phyloP scores from a whole-genome alignment of 92 coral and sea anemone species.

The Porites divaricata region DNA sequence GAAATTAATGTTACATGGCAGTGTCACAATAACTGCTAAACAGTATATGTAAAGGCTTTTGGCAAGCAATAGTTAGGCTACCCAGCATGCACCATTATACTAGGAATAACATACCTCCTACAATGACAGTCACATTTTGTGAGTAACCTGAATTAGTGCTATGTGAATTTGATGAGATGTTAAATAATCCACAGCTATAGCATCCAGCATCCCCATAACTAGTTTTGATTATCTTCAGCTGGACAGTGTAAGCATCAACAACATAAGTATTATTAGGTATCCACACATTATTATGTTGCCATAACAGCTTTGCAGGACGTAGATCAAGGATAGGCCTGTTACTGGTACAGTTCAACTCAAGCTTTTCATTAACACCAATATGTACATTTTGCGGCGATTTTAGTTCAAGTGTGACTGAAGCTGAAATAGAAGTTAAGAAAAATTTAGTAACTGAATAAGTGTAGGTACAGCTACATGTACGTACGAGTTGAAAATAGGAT shows the following conservation, averaged over 20 bases:
- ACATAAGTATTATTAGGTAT: not conserved
- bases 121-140: not conserved
- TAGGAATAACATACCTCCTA: constrained; percentile 25
- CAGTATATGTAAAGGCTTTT: too few relatives aligned
- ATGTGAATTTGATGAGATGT: not conserved
- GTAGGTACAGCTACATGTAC: not conserved
- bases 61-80: too few relatives aligned
- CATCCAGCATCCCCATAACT: constrained; percentile 17
- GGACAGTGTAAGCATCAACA: constrained; percentile 15
- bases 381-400: not conserved
- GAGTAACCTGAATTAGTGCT: not conserved
- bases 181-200: constrained; percentile 11
- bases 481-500: not conserved
- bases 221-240: constrained; percentile 5
- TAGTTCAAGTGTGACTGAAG: not conserved
- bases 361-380: not conserved
- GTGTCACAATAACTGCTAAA: too few relatives aligned
- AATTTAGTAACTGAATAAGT: not conserved
- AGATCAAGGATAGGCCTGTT: not conserved
- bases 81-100: not conserved
- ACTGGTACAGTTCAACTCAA: constrained; percentile 28
- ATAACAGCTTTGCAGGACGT: not conserved
- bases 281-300: constrained; percentile 2
- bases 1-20: too few relatives aligned
- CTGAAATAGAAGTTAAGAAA: constrained; percentile 10